Conservation (phyloP, 2,888 invertebrate genomes). For the Piscicola geometra region DNA sequence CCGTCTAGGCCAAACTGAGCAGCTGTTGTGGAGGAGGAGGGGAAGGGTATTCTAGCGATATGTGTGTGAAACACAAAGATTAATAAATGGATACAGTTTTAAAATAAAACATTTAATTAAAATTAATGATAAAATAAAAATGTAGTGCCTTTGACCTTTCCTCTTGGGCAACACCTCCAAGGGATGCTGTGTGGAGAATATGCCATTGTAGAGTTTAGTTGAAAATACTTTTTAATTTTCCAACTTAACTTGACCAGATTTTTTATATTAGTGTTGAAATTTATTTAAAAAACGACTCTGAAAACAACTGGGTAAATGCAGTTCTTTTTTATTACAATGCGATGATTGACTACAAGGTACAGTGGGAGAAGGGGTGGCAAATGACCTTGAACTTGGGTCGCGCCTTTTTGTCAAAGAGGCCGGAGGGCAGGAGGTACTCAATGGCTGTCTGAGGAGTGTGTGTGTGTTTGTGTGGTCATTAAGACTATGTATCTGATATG, state of each 20-base stretch:
- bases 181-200: constrained; percentile 65
- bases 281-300: neutral
- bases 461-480: too few relatives aligned
- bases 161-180: constrained; percentile 61
- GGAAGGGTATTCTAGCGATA: too few relatives aligned
- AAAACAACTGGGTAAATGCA: too few relatives aligned
- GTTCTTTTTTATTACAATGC: too few relatives aligned
- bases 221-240: too few relatives aligned
- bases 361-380: neutral
- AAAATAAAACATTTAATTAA: neutral
- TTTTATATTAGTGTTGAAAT: too few relatives aligned
- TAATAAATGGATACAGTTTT: neutral
- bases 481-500: too few relatives aligned
- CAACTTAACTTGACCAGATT: too few relatives aligned
- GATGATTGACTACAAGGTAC: too few relatives aligned
- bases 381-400: constrained; percentile 76
- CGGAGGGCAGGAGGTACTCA: constrained; percentile 90
- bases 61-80: too few relatives aligned
- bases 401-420: constrained; percentile 76
- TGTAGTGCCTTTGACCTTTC: constrained; percentile 47
- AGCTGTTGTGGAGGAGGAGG: constrained; percentile 44
- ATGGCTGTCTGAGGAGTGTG: constrained; percentile 76
- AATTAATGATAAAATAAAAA: constrained; percentile 15
- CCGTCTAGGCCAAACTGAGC: constrained; percentile 81
- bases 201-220: too few relatives aligned